Evolutionary conservation across 2,888 invertebrate species (phyloP).

Genomic region (Dichetophora obliterata): DNA sequence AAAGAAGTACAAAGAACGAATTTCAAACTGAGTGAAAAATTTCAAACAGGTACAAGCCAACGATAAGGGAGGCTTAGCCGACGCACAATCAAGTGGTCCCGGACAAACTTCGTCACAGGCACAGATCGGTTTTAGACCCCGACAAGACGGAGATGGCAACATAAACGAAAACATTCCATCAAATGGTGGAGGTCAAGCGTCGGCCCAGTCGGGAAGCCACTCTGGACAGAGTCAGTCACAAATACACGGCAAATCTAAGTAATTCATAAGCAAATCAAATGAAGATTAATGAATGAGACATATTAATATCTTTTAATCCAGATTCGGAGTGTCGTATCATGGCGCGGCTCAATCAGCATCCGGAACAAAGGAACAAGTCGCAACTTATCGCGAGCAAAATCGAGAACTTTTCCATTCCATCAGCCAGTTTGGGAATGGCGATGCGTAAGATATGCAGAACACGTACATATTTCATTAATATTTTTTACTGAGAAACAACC

Average conservation of each 20-base stretch:
- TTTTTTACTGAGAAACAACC: background rate
- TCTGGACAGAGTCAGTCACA: slow-evolving; percentile 87
- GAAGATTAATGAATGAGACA: background rate
- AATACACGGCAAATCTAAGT: slow-evolving; percentile 81
- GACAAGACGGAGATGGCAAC: slow-evolving; percentile 71
- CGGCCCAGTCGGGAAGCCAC: slow-evolving; percentile 81
- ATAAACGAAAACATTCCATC: slow-evolving; percentile 70
- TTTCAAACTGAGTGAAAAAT: background rate
- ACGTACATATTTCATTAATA: slow-evolving; percentile 6
- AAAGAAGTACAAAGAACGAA: background rate
- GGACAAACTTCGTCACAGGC: slow-evolving; percentile 90
- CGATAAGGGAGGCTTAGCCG: slow-evolving; percentile 85
- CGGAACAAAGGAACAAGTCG: slow-evolving; percentile 75
- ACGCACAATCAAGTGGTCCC: slow-evolving; percentile 86
- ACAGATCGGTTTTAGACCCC: slow-evolving; percentile 87
- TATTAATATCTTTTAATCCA: slow-evolving; percentile 53
- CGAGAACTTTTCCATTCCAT: slow-evolving; percentile 78
- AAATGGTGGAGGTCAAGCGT: slow-evolving; percentile 82
- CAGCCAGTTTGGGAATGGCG: slow-evolving; percentile 69
- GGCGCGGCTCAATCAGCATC: slow-evolving; percentile 88
- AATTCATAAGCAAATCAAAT: background rate
- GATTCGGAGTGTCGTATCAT: slow-evolving; percentile 81
- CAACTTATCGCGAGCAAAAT: slow-evolving; percentile 76
- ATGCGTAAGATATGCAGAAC: slow-evolving; percentile 57
- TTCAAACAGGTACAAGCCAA: slow-evolving; percentile 80